Evolutionary conservation across 2,113 vertebrate species (phyloP), one percentile per base, ranked within the genome.

Genomic region (Mormyrus iriodes): DNA sequence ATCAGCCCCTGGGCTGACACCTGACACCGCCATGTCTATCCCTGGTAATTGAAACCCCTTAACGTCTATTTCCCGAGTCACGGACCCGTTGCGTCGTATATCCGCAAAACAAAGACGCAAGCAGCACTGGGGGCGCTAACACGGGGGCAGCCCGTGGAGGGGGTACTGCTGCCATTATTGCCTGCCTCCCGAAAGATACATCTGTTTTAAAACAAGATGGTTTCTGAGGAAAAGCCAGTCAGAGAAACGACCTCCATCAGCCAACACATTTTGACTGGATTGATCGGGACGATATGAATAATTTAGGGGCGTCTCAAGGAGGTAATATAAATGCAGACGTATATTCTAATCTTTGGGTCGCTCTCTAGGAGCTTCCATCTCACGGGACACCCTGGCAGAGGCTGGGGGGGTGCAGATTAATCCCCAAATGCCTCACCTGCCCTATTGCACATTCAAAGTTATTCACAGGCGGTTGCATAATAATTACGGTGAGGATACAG

Each of bases 251-350:
- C 93, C 92, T 76, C 90, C 87, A 89, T 87, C 92, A 90, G 92
- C 76, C 91, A 92, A 92, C 94, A 93, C 92, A 88, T 91, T 90
- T 91, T 93, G 92, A 93, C 93, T 92, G 93, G 94, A 93, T 90
- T 92, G 93, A 94, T 94, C 93, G 92, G 93, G 94, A 94, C 94
- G 94, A 94, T 94, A 95, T 95, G 95, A 96, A 96, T 96, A 95
- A 96, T 96, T 94, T 94, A 96, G 94, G 91, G 87, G 93, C 94
- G 92, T 94, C 91, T 95, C 96, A 95, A 96, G 94, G 93, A 95
- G 95, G 94, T 94, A 95, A 96, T 96, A 95, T 96, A 96, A 96
- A 96, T 96, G 95, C 95, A 96, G 94, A 95, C 95, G 93, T 95
- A 95, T 95, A 95, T 95, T 96, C 93, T 95, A 94, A 95, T 96